phyloP scores from a whole-genome alignment of 2,888 invertebrate species.

The Tenthredo scrophulariae region DNA sequence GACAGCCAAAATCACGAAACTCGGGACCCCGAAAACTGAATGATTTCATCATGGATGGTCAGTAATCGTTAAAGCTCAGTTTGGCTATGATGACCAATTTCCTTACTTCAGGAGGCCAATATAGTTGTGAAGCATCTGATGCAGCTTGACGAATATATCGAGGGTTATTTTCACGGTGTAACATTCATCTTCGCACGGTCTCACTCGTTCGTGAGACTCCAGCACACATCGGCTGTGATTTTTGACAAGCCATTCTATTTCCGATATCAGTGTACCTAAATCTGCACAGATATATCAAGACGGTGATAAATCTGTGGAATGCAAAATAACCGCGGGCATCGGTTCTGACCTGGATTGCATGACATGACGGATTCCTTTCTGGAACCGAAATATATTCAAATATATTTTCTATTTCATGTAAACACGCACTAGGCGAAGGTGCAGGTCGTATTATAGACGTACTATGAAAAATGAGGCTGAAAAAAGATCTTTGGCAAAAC shows the following conservation, averaged over 20 bases:
- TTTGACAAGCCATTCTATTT: slow-evolving; percentile 44
- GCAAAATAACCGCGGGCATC: not conserved
- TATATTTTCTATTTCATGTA: not conserved
- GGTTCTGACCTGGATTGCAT: slow-evolving; percentile 25
- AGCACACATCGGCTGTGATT: not conserved
- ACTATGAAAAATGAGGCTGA: slow-evolving; percentile 1
- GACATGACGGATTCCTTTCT: slow-evolving; percentile 16
- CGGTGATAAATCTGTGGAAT: not conserved
- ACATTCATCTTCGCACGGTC: slow-evolving; percentile 8
- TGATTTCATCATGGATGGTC: not conserved
- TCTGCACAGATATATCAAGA: slow-evolving; percentile 5
- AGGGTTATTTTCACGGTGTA: slow-evolving; percentile 41
- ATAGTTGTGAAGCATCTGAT: slow-evolving; percentile 58
- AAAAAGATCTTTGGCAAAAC: not conserved
- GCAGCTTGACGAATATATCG: slow-evolving; percentile 57
- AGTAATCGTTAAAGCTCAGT: not conserved
- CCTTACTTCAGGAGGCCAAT: slow-evolving; percentile 56
- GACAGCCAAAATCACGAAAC: slow-evolving; percentile 38
- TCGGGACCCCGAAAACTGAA: slow-evolving; percentile 55
- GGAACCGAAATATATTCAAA: not conserved
- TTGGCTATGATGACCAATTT: not conserved
- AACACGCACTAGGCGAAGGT: not conserved
- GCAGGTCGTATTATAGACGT: not conserved
- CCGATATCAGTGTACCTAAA: slow-evolving; percentile 2
- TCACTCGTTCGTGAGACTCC: not conserved